phyloP scores from a whole-genome alignment of 1,140 invertebrate genomes.

The Drosophila baimaii region DNA sequence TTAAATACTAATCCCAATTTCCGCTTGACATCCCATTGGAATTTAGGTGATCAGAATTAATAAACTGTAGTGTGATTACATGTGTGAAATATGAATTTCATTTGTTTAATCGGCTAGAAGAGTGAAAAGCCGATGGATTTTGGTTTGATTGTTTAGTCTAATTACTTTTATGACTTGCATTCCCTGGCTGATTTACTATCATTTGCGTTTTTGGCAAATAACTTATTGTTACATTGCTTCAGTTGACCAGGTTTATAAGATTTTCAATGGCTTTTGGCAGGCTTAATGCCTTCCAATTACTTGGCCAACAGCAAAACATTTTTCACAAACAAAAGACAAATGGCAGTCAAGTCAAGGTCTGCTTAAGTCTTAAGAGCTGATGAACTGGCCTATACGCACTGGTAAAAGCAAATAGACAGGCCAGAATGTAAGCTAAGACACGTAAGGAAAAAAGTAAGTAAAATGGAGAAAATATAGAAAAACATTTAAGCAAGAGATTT shows the following conservation, averaged over 20 bases:
- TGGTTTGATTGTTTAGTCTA: background rate
- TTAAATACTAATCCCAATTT: slow-evolving; percentile 7
- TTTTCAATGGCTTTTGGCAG: background rate
- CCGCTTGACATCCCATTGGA: background rate
- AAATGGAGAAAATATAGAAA: background rate
- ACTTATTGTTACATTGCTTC: background rate
- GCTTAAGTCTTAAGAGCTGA: background rate
- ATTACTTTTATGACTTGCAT: background rate
- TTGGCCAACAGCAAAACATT: background rate
- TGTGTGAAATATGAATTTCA: slow-evolving; percentile 11
- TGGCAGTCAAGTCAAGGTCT: background rate
- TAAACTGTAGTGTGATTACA: slow-evolving; percentile 4
- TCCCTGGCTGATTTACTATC: too few species aligned
- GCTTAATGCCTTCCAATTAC: background rate
- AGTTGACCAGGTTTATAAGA: slow-evolving; percentile 4
- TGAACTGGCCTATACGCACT: background rate
- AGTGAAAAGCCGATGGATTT: background rate
- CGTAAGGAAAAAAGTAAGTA: background rate
- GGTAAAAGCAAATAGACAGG: too few species aligned
- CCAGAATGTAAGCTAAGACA: too few species aligned
- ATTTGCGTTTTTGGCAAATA: background rate
- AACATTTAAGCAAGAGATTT: background rate
- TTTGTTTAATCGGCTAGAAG: slow-evolving; percentile 6
- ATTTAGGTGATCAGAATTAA: slow-evolving; percentile 1
- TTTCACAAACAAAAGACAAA: background rate